Percentiles rank a stretch among this genome's conserved stretches.
Evolutionary conservation across 2,888 invertebrate species (phyloP).

Genomic region (Didymodactylos carnosus): DNA sequence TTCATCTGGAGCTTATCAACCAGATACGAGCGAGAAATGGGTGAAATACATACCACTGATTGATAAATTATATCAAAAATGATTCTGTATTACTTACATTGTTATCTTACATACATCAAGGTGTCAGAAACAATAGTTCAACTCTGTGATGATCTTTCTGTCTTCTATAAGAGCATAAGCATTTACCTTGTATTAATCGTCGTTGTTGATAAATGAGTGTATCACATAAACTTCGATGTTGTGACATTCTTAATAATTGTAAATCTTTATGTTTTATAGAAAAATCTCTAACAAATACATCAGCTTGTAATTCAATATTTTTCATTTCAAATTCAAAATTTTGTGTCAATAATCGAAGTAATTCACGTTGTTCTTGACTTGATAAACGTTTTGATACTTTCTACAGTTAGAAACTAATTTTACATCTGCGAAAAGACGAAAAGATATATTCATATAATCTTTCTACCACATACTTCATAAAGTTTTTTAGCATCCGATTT

Average conservation of each 20-base stretch:
- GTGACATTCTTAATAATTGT: conserved; percentile 57
- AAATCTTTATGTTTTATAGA: conserved; percentile 64
- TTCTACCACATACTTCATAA: not conserved
- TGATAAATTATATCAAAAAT: too few relatives aligned
- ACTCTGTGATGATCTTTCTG: too few relatives aligned
- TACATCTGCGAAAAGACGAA: too few relatives aligned
- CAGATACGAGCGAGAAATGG: too few relatives aligned
- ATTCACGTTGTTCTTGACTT: conserved; percentile 70
- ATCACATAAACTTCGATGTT: conserved; percentile 65
- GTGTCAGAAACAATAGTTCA: too few relatives aligned
- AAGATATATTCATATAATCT: too few relatives aligned
- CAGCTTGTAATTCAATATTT: conserved; percentile 60
- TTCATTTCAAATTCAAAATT: conserved; percentile 84
- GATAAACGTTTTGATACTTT: conserved; percentile 62
- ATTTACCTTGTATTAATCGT: conserved; percentile 59
- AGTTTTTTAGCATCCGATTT: not conserved
- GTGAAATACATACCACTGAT: too few relatives aligned
- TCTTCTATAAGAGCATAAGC: too few relatives aligned
- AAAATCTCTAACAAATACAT: conserved; percentile 60
- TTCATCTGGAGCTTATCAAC: too few relatives aligned
- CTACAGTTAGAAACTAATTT: conserved; percentile 34
- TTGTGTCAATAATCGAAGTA: conserved; percentile 62
- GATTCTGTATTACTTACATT: too few relatives aligned
- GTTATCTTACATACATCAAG: too few relatives aligned
- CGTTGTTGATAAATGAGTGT: conserved; percentile 74